These are phyloP conservation scores for Lytechinus variegatus DNA, from an alignment of 35 echinoderm and acorn worm species.

Conservation along the genomic window DNA sequence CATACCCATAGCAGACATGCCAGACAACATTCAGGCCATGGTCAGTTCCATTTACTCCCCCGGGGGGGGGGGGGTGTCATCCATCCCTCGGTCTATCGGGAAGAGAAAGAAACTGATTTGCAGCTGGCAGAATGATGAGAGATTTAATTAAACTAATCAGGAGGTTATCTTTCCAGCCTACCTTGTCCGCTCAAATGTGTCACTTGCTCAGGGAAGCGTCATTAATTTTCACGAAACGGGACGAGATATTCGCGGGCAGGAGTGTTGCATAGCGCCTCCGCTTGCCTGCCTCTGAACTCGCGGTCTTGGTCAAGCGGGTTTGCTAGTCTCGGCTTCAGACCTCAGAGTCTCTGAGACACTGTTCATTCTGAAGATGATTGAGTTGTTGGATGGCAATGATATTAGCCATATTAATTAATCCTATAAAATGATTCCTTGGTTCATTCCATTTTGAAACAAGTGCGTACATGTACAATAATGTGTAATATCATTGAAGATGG, in stretches of 20 bases:
- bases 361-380: background rate
- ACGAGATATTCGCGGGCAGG: background rate
- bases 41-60: background rate
- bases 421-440: background rate
- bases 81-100: background rate
- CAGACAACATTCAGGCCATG: background rate
- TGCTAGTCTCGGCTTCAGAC: background rate
- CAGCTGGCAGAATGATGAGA: background rate
- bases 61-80: background rate
- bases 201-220: slow-evolving; percentile 6
- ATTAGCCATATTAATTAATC: too few relatives aligned
- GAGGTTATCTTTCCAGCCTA: background rate
- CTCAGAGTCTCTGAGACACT: background rate
- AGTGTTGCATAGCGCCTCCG: background rate
- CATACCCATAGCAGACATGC: too few relatives aligned
- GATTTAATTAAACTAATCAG: slow-evolving; percentile 21
- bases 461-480: too few relatives aligned
- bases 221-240: background rate
- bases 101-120: background rate
- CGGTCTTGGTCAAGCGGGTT: background rate
- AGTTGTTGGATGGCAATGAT: background rate
- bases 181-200: background rate
- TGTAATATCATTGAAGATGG: too few relatives aligned
- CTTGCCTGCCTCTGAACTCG: background rate
- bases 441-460: background rate